Evolutionary conservation across 1,140 invertebrate genomes (phyloP).

Genomic region (Scaptomyza montana): DNA sequence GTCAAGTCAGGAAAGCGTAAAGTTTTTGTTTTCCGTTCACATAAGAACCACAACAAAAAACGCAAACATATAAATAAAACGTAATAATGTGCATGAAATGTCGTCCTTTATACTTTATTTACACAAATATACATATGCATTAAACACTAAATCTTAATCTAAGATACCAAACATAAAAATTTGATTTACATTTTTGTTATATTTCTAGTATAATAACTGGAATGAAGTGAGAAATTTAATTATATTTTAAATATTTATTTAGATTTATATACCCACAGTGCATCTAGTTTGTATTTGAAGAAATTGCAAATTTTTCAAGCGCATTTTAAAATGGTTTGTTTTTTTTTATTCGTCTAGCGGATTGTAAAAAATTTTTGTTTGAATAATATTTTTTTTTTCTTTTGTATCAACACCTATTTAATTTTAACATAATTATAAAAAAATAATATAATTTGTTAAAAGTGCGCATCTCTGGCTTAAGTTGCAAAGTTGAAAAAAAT

Average conservation of each 20-base stretch:
- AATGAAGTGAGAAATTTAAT: constrained; percentile 1
- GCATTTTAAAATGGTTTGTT: constrained; percentile 4
- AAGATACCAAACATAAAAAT: constrained; percentile 12
- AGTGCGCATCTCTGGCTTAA: background rate
- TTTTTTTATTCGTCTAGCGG: background rate
- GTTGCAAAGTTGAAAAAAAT: background rate
- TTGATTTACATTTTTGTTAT: constrained; percentile 11
- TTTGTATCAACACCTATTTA: background rate
- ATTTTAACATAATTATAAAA: background rate
- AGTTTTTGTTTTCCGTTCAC: background rate
- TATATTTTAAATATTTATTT: constrained; percentile 38
- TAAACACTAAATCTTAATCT: background rate
- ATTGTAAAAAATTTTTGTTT: background rate
- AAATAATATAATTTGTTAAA: background rate
- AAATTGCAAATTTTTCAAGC: constrained; percentile 1
- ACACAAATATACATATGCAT: background rate
- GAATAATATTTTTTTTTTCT: background rate
- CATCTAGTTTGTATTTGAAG: constrained; percentile 1
- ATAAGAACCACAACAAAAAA: background rate
- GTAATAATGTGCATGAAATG: constrained; percentile 11
- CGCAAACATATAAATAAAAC: background rate
- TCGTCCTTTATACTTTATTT: constrained; percentile 7
- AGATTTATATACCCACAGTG: background rate
- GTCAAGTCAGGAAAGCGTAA: constrained; percentile 8
- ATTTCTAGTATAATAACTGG: constrained; percentile 2